Base-by-base conservation (phyloP, 2,797 vertebrate genomes). In the Melanotaenia parkinsoni region DNA sequence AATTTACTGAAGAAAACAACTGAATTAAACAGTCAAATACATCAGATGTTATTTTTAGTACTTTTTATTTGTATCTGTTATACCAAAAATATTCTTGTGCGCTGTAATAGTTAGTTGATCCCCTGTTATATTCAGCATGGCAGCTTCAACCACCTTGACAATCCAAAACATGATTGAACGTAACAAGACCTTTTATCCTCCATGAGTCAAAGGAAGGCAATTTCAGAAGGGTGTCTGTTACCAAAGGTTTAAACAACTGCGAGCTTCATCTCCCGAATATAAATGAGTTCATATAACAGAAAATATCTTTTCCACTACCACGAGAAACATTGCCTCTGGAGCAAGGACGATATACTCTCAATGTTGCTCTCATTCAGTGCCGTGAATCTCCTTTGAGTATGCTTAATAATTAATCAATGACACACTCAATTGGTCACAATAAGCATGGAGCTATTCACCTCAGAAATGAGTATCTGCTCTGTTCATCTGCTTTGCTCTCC, bases 371-470 rank as follows among this genome's bases (percentile, higher is more conserved):
- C n/a, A 4, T 47, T 66, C 63, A 53, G 64, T 67, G 68, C 67
- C 43, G 56, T 74, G 22, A 54, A 63, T 74, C 50, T 77, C 72
- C 80, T 84, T 76, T 63, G 81, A 76, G 71, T 72, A 47, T 43
- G 64, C 67, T 77, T 79, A 80, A 81, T 87, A 88, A 91, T 85
- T 76, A 77, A 89, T 92, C 86, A 89, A 86, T 80, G 81, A 84
- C 81, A 84, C 85, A 88, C 86, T 89, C 87, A 90, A 76, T 85
- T 84, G 82, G 86, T 84, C 77, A 76, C 87, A 86, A 80, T 84
- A 79, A 81, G 77, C 63, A 71, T 32, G 45, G 57, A 73, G 56
- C 83, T 82, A 80, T 81, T 88, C 79, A 88, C 87, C 70, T 76
- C 79, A 77, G 71, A 88, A 90, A 89, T 85, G 47, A 85, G 47